These are phyloP conservation scores for Cheumatopsyche charites DNA, from an alignment of 1,140 invertebrate species.

Conservation along the genomic window DNA sequence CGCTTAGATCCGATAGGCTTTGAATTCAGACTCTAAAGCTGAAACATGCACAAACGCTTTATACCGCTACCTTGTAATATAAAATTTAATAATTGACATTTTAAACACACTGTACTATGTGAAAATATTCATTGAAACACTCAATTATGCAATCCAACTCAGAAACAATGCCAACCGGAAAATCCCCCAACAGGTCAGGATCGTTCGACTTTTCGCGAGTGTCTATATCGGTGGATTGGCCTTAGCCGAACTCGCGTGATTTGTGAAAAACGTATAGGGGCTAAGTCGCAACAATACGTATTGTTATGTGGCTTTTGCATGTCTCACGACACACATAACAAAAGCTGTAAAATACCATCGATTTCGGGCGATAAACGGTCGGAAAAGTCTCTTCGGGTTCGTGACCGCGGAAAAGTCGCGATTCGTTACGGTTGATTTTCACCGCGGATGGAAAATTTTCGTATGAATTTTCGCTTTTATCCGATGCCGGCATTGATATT, in stretches of 20 bases:
- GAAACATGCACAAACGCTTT: too few species aligned
- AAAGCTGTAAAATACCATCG: slow-evolving; percentile 15
- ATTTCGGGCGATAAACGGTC: slow-evolving; percentile 11
- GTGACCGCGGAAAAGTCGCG: not conserved
- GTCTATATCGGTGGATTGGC: not conserved
- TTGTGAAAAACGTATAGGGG: not conserved
- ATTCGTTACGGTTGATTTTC: not conserved
- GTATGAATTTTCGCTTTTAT: not conserved
- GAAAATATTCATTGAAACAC: too few species aligned
- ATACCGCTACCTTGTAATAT: too few species aligned
- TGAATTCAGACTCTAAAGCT: too few species aligned
- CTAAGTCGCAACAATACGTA: not conserved
- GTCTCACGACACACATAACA: slow-evolving; percentile 10
- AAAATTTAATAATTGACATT: too few species aligned
- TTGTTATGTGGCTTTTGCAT: not conserved
- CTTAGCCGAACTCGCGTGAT: not conserved
- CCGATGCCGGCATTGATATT: not conserved
- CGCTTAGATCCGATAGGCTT: too few species aligned
- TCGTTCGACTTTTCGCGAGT: too few species aligned
- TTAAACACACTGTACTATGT: too few species aligned
- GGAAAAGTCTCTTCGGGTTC: not conserved
- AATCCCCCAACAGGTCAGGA: too few species aligned
- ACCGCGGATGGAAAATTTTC: not conserved
- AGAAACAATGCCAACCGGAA: too few species aligned
- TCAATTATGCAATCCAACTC: too few species aligned